Evolutionary conservation across 1,140 invertebrate genomes (phyloP).

Genomic region (Drosophila fuyamai): DNA sequence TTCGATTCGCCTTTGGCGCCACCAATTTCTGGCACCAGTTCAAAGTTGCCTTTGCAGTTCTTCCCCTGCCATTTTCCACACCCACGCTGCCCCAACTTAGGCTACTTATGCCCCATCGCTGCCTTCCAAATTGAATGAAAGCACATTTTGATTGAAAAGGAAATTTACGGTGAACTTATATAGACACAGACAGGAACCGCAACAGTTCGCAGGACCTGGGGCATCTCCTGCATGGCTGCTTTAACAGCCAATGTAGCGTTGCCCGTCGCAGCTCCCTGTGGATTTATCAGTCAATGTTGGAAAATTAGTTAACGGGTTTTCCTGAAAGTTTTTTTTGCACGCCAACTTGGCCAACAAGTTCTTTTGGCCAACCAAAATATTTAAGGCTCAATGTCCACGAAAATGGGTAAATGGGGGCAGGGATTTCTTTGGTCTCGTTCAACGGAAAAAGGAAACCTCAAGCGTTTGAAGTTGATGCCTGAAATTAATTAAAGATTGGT

Average conservation of each 20-base stretch:
- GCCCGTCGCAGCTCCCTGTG: slow-evolving; percentile 15
- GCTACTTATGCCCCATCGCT: slow-evolving; percentile 50
- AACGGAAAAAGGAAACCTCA: slow-evolving; percentile 19
- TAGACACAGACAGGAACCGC: slow-evolving; percentile 35
- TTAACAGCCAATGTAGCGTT: slow-evolving; percentile 65
- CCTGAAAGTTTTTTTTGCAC: slow-evolving; percentile 34
- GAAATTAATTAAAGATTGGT: slow-evolving; percentile 36
- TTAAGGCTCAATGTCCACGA: slow-evolving; percentile 41
- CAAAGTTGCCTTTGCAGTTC: slow-evolving; percentile 54
- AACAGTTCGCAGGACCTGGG: slow-evolving; percentile 28
- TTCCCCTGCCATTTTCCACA: slow-evolving; percentile 10
- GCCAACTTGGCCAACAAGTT: slow-evolving; percentile 70
- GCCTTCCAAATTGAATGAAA: slow-evolving; percentile 75
- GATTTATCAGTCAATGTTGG: slow-evolving; percentile 75
- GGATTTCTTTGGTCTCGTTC: slow-evolving; percentile 24
- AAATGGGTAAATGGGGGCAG: slow-evolving; percentile 12
- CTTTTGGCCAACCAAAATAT: slow-evolving; percentile 46
- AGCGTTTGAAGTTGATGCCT: slow-evolving; percentile 33
- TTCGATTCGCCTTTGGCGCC: slow-evolving; percentile 57
- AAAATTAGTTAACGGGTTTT: slow-evolving; percentile 75
- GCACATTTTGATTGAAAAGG: slow-evolving; percentile 80
- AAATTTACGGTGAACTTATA: slow-evolving; percentile 75
- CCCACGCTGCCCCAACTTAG: slow-evolving; percentile 19
- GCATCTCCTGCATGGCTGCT: slow-evolving; percentile 44
- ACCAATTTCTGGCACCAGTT: slow-evolving; percentile 64